These are phyloP conservation scores for Sapajus apella DNA, from an alignment of 2,113 vertebrate genomes.

Conservation along the genomic window DNA sequence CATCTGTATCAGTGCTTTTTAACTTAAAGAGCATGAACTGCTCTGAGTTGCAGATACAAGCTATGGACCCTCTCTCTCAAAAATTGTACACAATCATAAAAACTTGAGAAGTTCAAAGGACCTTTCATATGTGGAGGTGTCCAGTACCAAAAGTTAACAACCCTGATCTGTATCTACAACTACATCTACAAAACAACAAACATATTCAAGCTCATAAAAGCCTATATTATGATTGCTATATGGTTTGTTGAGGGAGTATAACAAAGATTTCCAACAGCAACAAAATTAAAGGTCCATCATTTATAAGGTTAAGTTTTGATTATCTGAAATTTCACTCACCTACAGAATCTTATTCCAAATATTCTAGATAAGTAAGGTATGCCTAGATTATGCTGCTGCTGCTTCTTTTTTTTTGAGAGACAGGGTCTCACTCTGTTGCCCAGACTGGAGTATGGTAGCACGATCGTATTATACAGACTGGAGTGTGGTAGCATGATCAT, in stretches of 20 bases:
- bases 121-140: background rate
- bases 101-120: conserved; percentile 9
- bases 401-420: too few species aligned
- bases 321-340: conserved; percentile 7
- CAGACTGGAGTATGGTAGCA: too few species aligned
- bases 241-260: conserved; percentile 42
- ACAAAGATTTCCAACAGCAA: conserved; percentile 30
- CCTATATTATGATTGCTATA: background rate
- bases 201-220: conserved; percentile 29
- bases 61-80: background rate
- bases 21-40: background rate
- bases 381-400: background rate
- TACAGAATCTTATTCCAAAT: conserved; percentile 27
- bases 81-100: conserved; percentile 1
- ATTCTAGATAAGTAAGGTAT: background rate
- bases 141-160: conserved; percentile 11
- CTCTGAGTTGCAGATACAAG: background rate
- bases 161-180: background rate
- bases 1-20: background rate
- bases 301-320: conserved; percentile 28
- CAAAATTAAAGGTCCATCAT: background rate
- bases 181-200: conserved; percentile 18
- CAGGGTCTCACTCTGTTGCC: too few species aligned
- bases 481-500: too few species aligned
- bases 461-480: too few species aligned